Base-by-base conservation (phyloP, 2,888 invertebrate genomes). In the Cylindroiulus punctatus region DNA sequence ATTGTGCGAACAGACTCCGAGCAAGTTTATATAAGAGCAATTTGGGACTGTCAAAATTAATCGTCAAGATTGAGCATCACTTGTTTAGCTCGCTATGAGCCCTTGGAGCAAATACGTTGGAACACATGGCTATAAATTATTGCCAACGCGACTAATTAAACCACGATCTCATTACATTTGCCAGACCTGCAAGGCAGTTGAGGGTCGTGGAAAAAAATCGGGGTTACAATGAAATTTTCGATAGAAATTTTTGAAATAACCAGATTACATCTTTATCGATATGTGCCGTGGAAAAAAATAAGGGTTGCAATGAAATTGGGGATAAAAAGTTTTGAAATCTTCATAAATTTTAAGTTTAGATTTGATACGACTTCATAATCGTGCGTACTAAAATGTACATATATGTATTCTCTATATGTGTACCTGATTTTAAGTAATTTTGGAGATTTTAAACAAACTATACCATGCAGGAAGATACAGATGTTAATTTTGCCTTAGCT, bases 1-100 rank as follows among this genome's bases (percentile, higher is more conserved):
- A n/a, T 65, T 65, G 65, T n/a, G 65, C 65, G 26, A 65, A 65
- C 22, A 65, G 65, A 65, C 65, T 65, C 26, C 65, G 65, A 65
- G 65, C 65, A 65, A 65, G 65, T 65, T 65, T 65, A 65, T 65
- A 65, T 65, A 65, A 65, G 22, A 26, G 65, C 65, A 65, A 65
- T 65, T 65, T 65, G 65, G 65, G 65, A 65, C 65, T 65, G 65
- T 65, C 65, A 65, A 26, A 65, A 65, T 65, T 65, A 26, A 65
- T 65, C 65, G 65, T 26, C 65, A 65, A 65, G 65, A 65, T 65
- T 65, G 65, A 26, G 65, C 26, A 65, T 65, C 26, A 65, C 65
- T 65, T 65, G 65, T 65, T 65, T 65, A 26, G 65, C 65, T 7
- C 5, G 8, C 7, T 1, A n/a, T 8, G 3, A 22, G 7, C 26